Conservation (phyloP, 2,888 invertebrate genomes). For the Drosophila formosana region DNA sequence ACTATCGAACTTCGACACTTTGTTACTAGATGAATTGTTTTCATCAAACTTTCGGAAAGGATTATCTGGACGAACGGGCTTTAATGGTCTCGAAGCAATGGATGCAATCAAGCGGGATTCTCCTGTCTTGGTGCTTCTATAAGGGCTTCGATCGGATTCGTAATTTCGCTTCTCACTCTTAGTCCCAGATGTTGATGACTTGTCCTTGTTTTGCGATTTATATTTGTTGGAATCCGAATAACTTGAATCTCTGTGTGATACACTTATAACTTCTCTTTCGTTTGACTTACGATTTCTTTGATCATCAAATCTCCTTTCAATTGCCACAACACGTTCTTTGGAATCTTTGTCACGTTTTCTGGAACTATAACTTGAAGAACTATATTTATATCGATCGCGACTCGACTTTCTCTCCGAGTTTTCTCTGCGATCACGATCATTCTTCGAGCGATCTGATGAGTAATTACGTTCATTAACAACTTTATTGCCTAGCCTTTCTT, state of each 20-base stretch:
- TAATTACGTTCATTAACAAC: constrained; percentile 62
- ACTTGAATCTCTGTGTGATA: constrained; percentile 24
- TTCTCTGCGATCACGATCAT: constrained; percentile 39
- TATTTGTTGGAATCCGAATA: constrained; percentile 35
- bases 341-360: constrained; percentile 53
- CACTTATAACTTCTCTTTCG: constrained; percentile 33
- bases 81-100: constrained; percentile 52
- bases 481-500: constrained; percentile 91
- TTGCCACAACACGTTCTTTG: constrained; percentile 35
- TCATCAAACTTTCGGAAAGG: constrained; percentile 87
- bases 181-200: constrained; percentile 8
- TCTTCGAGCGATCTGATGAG: constrained; percentile 56
- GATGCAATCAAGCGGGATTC: constrained; percentile 60
- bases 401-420: constrained; percentile 27
- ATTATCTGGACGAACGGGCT: constrained; percentile 68
- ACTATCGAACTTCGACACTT: constrained; percentile 86
- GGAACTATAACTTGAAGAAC: constrained; percentile 38
- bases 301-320: constrained; percentile 37
- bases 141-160: constrained; percentile 54
- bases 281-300: constrained; percentile 38
- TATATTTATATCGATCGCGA: constrained; percentile 36
- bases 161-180: constrained; percentile 34
- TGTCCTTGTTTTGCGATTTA: constrained; percentile 37
- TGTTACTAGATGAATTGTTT: constrained; percentile 86
- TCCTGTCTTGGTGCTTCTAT: constrained; percentile 31